A percentile compares a stretch with the other conserved stretches of the same genome.
These are phyloP conservation scores for Pectinophora gossypiella DNA, from an alignment of 1,140 invertebrate genomes.

Conservation along the genomic window DNA sequence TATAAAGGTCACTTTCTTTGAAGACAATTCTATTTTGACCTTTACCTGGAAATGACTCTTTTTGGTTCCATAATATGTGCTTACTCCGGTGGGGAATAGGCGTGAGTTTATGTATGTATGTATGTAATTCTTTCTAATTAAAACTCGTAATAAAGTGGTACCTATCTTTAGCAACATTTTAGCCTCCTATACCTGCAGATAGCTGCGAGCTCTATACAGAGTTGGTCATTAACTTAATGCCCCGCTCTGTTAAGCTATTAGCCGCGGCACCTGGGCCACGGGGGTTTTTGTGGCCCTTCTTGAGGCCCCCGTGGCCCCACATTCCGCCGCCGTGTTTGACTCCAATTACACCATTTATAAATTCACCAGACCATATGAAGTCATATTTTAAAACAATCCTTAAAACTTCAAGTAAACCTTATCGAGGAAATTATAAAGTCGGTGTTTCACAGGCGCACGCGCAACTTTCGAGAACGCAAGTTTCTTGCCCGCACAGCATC, in stretches of 20 bases:
- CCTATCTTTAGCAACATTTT: slow-evolving; percentile 29
- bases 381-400: slow-evolving; percentile 53
- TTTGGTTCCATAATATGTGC: too few relatives aligned
- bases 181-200: slow-evolving; percentile 10
- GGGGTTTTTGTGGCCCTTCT: slow-evolving; percentile 24
- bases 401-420: too few relatives aligned
- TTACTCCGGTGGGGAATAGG: too few relatives aligned
- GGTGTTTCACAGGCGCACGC: too few relatives aligned
- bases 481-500: slow-evolving; percentile 40
- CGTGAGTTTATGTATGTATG: too few relatives aligned
- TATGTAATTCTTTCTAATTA: too few relatives aligned
- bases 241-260: slow-evolving; percentile 44
- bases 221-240: slow-evolving; percentile 39
- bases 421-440: too few relatives aligned
- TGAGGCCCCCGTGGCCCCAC: slow-evolving; percentile 21
- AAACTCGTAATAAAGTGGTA: too few relatives aligned
- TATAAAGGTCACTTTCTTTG: too few relatives aligned
- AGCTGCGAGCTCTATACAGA: slow-evolving; percentile 3
- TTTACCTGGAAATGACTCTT: too few relatives aligned
- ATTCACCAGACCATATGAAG: slow-evolving; percentile 43
- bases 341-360: slow-evolving; percentile 61
- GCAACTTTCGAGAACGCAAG: slow-evolving; percentile 7
- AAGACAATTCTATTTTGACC: too few relatives aligned
- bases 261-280: slow-evolving; percentile 30
- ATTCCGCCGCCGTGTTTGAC: slow-evolving; percentile 36